Percentiles rank a stretch among this genome's conserved stretches.
These are phyloP conservation scores for Papilio protenor DNA, from an alignment of 2,888 invertebrate species.

Conservation along the genomic window DNA sequence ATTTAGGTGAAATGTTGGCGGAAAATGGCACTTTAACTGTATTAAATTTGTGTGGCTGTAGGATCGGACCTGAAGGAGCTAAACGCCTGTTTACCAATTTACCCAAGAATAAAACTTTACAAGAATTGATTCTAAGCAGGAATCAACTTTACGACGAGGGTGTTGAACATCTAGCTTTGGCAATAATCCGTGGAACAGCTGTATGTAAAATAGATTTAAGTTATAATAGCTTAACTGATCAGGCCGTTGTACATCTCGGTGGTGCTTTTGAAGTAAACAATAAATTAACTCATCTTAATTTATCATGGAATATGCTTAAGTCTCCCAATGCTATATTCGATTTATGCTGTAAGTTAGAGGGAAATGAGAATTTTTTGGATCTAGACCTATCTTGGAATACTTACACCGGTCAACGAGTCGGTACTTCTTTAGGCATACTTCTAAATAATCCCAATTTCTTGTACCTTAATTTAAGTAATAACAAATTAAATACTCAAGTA, in stretches of 20 bases:
- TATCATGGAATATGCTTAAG: constrained; percentile 57
- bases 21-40: constrained; percentile 52
- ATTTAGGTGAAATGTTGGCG: constrained; percentile 56
- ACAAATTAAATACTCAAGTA: constrained; percentile 50
- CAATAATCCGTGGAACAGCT: constrained; percentile 50
- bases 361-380: constrained; percentile 50
- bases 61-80: constrained; percentile 53
- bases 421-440: constrained; percentile 49
- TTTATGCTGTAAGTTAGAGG: constrained; percentile 49
- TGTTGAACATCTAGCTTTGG: constrained; percentile 51
- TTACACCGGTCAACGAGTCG: constrained; percentile 50
- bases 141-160: constrained; percentile 55
- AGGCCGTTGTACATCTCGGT: constrained; percentile 49
- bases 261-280: constrained; percentile 56
- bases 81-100: constrained; percentile 49
- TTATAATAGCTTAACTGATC: constrained; percentile 55
- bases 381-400: constrained; percentile 58
- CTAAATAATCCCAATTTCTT: constrained; percentile 47
- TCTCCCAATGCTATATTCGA: constrained; percentile 49
- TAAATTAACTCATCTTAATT: constrained; percentile 53
- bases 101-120: constrained; percentile 50
- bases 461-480: constrained; percentile 53
- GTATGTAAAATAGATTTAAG: constrained; percentile 55
- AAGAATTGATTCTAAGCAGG: constrained; percentile 50
- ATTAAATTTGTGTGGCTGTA: constrained; percentile 56